These are phyloP conservation scores for Solenopsis fugax DNA, from an alignment of 1,140 invertebrate genomes.

Conservation along the genomic window DNA sequence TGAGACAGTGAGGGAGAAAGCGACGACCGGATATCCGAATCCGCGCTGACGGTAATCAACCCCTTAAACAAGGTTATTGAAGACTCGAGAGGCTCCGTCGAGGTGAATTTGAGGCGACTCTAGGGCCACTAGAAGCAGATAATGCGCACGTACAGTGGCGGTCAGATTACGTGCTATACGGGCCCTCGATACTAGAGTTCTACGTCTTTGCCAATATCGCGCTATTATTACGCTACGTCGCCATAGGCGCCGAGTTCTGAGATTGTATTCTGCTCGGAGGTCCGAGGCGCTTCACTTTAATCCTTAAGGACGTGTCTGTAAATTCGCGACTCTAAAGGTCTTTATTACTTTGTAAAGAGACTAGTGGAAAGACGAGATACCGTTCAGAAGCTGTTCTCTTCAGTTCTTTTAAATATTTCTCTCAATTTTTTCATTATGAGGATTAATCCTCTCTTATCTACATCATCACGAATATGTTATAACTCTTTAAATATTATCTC, in stretches of 20 bases:
- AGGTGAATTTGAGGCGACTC: constrained; percentile 59
- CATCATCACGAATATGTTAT: background rate
- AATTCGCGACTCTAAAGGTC: background rate
- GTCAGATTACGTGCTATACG: constrained; percentile 59
- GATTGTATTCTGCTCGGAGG: constrained; percentile 9
- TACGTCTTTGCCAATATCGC: constrained; percentile 63
- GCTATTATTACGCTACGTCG: constrained; percentile 51
- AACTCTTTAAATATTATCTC: background rate
- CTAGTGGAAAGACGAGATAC: background rate
- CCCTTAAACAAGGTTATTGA: constrained; percentile 65
- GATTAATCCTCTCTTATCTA: constrained; percentile 3
- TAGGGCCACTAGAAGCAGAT: constrained; percentile 58
- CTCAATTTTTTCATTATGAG: background rate
- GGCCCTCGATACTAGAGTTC: constrained; percentile 55
- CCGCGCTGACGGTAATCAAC: constrained; percentile 56
- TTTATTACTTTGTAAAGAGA: constrained; percentile 1
- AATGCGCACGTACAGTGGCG: constrained; percentile 51
- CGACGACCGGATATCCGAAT: constrained; percentile 47
- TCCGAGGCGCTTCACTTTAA: background rate
- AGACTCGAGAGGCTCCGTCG: constrained; percentile 58
- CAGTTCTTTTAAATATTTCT: constrained; percentile 21
- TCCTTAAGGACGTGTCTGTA: background rate
- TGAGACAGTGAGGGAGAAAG: constrained; percentile 1
- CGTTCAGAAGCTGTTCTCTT: background rate
- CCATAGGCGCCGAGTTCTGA: constrained; percentile 50